These are phyloP conservation scores for human (Homo sapiens) DNA, from an alignment of 2,113 vertebrate species.

Conservation along the genomic window DNA sequence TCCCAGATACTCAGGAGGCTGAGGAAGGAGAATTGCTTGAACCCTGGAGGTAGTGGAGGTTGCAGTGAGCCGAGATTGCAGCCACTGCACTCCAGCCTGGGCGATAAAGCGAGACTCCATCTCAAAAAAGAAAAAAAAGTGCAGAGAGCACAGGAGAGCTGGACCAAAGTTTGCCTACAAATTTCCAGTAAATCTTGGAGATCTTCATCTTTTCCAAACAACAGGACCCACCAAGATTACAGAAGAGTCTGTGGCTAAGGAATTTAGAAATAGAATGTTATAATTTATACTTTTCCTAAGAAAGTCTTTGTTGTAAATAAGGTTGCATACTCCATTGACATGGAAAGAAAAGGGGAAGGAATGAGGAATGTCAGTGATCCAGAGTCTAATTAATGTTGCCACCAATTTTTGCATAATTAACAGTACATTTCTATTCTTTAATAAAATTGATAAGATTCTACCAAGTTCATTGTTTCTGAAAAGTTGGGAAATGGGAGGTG, in stretches of 20 bases:
- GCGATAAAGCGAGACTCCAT: no score
- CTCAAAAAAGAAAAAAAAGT: background rate
- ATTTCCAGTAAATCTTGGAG: background rate
- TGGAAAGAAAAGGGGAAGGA: background rate
- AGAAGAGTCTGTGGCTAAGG: background rate
- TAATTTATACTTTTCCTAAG: background rate
- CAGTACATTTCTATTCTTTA: background rate
- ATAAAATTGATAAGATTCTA: background rate
- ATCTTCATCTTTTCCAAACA: background rate
- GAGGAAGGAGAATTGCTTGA: no score
- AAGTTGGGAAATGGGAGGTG: background rate
- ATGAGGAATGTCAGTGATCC: background rate
- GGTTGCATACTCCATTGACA: background rate
- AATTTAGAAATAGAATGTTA: background rate
- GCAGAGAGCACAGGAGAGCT: background rate
- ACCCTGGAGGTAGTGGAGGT: no score
- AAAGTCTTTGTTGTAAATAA: background rate
- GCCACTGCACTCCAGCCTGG: no score
- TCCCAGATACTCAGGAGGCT: no score
- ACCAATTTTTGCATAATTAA: background rate
- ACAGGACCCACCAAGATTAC: background rate
- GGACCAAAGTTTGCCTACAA: background rate
- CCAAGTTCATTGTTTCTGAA: background rate
- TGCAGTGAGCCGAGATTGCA: no score
- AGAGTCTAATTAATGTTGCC: background rate